phyloP scores from a whole-genome alignment of 1,140 invertebrate species.

The Macrostomum lignano region DNA sequence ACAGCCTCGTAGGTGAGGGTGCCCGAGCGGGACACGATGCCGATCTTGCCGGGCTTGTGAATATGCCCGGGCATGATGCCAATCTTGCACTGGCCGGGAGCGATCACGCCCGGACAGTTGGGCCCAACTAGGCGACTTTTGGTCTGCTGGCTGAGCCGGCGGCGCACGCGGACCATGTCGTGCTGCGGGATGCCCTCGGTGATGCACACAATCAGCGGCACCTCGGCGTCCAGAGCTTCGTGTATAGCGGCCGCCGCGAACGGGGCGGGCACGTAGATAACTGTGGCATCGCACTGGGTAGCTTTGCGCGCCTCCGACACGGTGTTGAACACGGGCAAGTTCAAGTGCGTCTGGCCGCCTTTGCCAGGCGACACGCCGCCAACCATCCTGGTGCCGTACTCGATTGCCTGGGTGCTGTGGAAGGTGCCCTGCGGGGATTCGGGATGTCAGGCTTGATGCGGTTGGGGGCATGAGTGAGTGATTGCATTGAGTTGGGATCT shows the following conservation, averaged over 20 bases:
- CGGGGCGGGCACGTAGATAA: conserved; percentile 86
- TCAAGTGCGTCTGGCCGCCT: conserved; percentile 65
- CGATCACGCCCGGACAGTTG: conserved; percentile 95
- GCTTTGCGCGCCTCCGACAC: conserved; percentile 51
- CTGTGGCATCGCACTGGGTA: conserved; percentile 58
- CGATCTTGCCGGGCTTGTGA: conserved; percentile 58
- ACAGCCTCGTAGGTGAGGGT: conserved; percentile 95
- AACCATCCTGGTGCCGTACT: conserved; percentile 90
- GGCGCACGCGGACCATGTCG: conserved; percentile 90
- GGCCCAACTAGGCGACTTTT: conserved; percentile 81
- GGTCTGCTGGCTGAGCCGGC: conserved; percentile 51
- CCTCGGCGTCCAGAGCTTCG: conserved; percentile 84
- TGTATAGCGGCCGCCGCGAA: conserved; percentile 65
- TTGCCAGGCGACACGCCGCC: conserved; percentile 90
- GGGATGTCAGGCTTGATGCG: too few species aligned
- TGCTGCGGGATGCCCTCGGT: conserved; percentile 97
- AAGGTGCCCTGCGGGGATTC: conserved; percentile 37
- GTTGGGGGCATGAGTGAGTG: too few species aligned
- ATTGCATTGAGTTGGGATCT: too few species aligned
- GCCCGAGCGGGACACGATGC: conserved; percentile 86
- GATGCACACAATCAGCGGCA: conserved; percentile 83
- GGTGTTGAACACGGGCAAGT: conserved; percentile 69
- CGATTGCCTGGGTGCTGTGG: conserved; percentile 63
- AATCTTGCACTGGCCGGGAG: conserved; percentile 69
- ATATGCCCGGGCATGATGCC: conserved; percentile 98